phyloP scores from a whole-genome alignment of 2,113 vertebrate genomes.

The Mesocricetus auratus region DNA sequence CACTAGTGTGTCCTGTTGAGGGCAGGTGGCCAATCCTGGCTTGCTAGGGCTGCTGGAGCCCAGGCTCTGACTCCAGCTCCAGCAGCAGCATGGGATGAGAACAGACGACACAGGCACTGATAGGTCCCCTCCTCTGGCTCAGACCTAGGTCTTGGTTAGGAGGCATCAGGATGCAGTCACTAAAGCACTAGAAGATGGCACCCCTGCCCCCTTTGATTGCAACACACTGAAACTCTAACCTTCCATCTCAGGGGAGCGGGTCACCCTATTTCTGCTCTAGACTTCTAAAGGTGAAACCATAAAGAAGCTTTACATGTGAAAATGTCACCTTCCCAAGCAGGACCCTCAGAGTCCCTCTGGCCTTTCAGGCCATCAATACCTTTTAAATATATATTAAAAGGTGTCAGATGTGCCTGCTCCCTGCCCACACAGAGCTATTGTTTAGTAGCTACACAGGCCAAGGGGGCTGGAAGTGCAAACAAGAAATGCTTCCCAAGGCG shows the following conservation, averaged over 20 bases:
- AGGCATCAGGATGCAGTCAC: not conserved
- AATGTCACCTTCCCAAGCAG: constrained; percentile 59
- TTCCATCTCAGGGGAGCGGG: not conserved
- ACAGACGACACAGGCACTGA: not conserved
- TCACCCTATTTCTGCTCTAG: not conserved
- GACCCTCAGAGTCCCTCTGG: not conserved
- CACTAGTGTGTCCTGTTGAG: not conserved
- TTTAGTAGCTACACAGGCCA: not conserved
- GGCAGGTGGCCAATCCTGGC: not conserved
- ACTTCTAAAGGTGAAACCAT: not conserved
- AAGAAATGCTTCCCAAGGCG: not conserved
- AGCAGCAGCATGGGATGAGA: not conserved
- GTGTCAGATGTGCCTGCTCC: constrained; percentile 3
- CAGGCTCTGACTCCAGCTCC: not conserved
- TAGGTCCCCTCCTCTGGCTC: not conserved
- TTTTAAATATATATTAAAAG: constrained; percentile 78
- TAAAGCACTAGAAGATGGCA: not conserved
- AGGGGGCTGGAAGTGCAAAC: not conserved
- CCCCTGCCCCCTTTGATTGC: no score
- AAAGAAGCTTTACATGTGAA: constrained; percentile 47
- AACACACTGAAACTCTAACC: not conserved
- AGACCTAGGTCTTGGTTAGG: not conserved
- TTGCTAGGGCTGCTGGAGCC: not conserved
- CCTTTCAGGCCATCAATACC: constrained; percentile 70
- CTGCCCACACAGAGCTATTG: not conserved